Conservation (phyloP, 2,888 invertebrate genomes). For the Amphipyra berbera region DNA sequence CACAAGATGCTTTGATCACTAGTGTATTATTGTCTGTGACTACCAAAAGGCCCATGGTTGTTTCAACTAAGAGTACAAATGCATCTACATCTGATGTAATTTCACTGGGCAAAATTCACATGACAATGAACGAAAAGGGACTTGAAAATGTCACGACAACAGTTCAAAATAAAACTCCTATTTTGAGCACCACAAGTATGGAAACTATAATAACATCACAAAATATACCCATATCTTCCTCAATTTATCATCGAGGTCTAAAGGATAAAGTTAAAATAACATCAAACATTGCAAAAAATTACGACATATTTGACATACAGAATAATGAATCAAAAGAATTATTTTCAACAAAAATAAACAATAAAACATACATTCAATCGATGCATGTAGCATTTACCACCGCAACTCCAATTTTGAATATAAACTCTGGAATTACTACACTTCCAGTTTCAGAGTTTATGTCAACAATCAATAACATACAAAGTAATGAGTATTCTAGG, state of each 20-base stretch:
- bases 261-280: neutral
- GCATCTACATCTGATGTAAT: neutral
- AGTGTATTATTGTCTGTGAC: neutral
- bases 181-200: neutral
- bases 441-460: neutral
- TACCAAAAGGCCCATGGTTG: neutral
- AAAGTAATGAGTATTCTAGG: neutral
- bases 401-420: neutral
- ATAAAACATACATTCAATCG: conserved; percentile 1
- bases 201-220: neutral
- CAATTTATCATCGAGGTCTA: neutral
- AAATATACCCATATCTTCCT: neutral
- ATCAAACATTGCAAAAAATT: neutral
- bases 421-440: neutral
- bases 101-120: neutral
- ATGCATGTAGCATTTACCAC: neutral
- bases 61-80: neutral
- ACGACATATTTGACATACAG: neutral
- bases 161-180: neutral
- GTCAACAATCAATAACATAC: neutral
- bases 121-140: neutral
- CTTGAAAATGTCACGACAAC: neutral
- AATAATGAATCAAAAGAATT: conserved; percentile 1
- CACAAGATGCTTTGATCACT: neutral
- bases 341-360: neutral